These are phyloP conservation scores for Masticophis lateralis DNA, from an alignment of 2,797 vertebrate genomes.

Conservation along the genomic window DNA sequence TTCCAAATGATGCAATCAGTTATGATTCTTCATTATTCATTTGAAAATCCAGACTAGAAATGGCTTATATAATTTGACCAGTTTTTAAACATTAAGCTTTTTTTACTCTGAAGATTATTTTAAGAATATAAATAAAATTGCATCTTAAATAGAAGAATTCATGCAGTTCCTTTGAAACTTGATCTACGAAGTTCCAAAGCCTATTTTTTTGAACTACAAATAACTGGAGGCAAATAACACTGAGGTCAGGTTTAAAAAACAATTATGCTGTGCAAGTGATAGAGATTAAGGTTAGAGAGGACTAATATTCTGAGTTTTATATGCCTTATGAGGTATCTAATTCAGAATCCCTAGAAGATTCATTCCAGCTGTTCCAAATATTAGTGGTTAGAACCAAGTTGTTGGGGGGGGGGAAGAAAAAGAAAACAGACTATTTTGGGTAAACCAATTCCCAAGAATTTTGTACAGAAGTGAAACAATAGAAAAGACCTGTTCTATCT, in stretches of 20 bases:
- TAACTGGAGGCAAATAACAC: not conserved
- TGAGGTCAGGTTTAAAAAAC: not conserved
- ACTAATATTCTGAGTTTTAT: not conserved
- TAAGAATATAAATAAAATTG: not conserved
- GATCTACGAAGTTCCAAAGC: not conserved
- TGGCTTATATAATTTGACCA: not conserved
- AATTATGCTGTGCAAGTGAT: not conserved
- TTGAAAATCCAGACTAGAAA: not conserved
- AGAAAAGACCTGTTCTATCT: not conserved
- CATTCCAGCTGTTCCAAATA: too few relatives aligned
- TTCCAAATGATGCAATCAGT: constrained; percentile 41
- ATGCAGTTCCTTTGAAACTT: not conserved
- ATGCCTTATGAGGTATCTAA: not conserved
- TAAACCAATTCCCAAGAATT: not conserved
- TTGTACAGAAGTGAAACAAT: not conserved
- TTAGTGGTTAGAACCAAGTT: not conserved
- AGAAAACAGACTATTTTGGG: not conserved
- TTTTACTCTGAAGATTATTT: not conserved
- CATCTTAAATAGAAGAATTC: not conserved
- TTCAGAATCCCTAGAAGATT: not conserved
- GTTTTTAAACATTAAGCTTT: not conserved
- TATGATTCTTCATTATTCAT: not conserved
- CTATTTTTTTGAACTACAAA: not conserved
- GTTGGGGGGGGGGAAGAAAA: not conserved
- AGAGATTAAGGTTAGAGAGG: not conserved